These are phyloP conservation scores for Channa maculata DNA, from an alignment of 2,113 vertebrate genomes.

Conservation along the genomic window DNA sequence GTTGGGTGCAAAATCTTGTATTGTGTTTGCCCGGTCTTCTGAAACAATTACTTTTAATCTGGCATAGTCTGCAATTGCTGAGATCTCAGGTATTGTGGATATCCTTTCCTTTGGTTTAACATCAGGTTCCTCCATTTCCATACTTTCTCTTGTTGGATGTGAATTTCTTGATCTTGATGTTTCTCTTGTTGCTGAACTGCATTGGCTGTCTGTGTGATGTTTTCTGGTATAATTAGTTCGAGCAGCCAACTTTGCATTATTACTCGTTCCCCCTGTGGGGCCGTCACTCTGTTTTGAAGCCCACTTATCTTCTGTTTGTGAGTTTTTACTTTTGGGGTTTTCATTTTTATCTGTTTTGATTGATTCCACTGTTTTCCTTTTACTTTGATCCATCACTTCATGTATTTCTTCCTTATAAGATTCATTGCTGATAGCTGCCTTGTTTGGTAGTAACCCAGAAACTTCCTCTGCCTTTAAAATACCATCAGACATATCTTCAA, in stretches of 20 bases:
- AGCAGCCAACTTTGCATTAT: slow-evolving; percentile 25
- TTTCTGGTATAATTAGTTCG: slow-evolving; percentile 40
- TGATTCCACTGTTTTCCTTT: slow-evolving; percentile 38
- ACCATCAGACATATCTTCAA: slow-evolving; percentile 4
- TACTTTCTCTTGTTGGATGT: slow-evolving; percentile 9
- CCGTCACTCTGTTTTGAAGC: slow-evolving; percentile 48
- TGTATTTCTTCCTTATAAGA: slow-evolving; percentile 20
- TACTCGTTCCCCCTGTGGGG: slow-evolving; percentile 26
- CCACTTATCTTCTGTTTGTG: slow-evolving; percentile 26
- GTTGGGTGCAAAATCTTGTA: slow-evolving; percentile 73
- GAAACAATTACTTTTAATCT: slow-evolving; percentile 80
- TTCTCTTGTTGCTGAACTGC: slow-evolving; percentile 35
- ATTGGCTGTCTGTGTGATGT: slow-evolving; percentile 34
- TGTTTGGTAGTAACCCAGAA: slow-evolving; percentile 34
- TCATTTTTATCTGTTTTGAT: slow-evolving; percentile 33
- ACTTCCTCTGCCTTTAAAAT: slow-evolving; percentile 38
- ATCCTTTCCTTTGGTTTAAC: slow-evolving; percentile 60
- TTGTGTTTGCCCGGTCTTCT: slow-evolving; percentile 54
- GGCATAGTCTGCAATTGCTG: slow-evolving; percentile 79
- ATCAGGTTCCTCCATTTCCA: slow-evolving; percentile 34
- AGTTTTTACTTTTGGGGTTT: slow-evolving; percentile 31
- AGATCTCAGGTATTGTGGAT: slow-evolving; percentile 74
- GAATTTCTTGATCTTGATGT: slow-evolving; percentile 36
- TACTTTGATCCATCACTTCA: slow-evolving; percentile 43
- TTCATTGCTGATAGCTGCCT: slow-evolving; percentile 26